Conservation (phyloP, 2,888 invertebrate genomes). For the Drosophila putrida region DNA sequence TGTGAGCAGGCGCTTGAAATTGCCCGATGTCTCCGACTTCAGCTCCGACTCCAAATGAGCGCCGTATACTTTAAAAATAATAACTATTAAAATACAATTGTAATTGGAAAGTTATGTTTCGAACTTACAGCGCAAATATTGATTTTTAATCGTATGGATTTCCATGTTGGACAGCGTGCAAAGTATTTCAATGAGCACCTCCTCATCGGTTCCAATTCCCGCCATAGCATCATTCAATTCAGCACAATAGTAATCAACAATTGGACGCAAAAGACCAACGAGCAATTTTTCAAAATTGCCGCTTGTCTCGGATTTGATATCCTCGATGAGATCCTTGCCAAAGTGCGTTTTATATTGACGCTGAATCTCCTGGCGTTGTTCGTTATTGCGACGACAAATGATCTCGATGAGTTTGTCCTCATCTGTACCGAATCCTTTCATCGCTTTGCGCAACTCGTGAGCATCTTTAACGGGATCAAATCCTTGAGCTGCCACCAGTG, state of each 20-base stretch:
- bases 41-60: constrained; percentile 93
- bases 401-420: constrained; percentile 95
- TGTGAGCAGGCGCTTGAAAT: constrained; percentile 95
- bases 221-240: constrained; percentile 93
- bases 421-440: constrained; percentile 96
- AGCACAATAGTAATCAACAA: constrained; percentile 92
- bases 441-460: constrained; percentile 92
- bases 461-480: constrained; percentile 94
- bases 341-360: constrained; percentile 85
- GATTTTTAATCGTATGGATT: constrained; percentile 91
- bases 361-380: constrained; percentile 90
- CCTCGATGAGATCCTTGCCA: constrained; percentile 90
- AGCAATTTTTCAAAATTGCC: constrained; percentile 95
- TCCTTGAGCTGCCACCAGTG: constrained; percentile 90
- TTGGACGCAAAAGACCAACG: constrained; percentile 93
- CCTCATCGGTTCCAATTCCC: constrained; percentile 94
- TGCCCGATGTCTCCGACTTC: constrained; percentile 95
- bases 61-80: constrained; percentile 89
- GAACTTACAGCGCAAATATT: constrained; percentile 91
- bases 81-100: not conserved
- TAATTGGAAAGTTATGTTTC: not conserved
- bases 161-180: constrained; percentile 95
- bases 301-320: constrained; percentile 94
- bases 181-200: constrained; percentile 94
- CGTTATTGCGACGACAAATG: constrained; percentile 92